A percentile compares a stretch with the other conserved stretches of the same genome.
Conservation (phyloP, 1,140 invertebrate genomes). For the Eurytemora carolleeae region DNA sequence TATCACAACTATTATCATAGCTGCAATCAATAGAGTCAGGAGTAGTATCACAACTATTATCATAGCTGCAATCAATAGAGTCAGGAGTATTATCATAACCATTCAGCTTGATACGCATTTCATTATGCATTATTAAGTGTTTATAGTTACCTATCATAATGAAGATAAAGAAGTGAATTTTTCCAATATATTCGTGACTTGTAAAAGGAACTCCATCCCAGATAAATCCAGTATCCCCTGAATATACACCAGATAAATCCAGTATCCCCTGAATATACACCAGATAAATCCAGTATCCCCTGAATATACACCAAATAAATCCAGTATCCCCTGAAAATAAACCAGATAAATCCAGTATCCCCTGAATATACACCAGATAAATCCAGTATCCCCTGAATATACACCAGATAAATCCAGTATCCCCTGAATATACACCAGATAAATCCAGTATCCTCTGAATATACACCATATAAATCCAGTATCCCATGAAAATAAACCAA, state of each 20-base stretch:
- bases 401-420: background rate
- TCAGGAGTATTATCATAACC: slow-evolving; percentile 79
- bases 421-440: background rate
- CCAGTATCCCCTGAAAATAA: background rate
- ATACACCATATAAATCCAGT: background rate
- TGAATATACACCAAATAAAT: background rate
- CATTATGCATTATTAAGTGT: too few relatives aligned
- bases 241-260: background rate
- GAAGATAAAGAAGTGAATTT: slow-evolving; percentile 77
- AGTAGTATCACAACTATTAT: slow-evolving; percentile 75
- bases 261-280: background rate
- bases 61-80: slow-evolving; percentile 96
- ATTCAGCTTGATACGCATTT: too few relatives aligned
- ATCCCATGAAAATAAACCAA: background rate
- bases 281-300: background rate
- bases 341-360: background rate
- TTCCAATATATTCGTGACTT: slow-evolving; percentile 27
- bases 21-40: slow-evolving; percentile 96
- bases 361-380: background rate
- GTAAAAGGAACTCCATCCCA: background rate
- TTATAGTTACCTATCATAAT: slow-evolving; percentile 46
- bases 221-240: slow-evolving; percentile 2
- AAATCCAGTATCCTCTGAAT: background rate
- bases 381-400: background rate
- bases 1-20: too few relatives aligned